Percentiles rank a stretch among this genome's conserved stretches.
phyloP scores from a whole-genome alignment of 2,797 vertebrate species.

The Stomatorhinus walkeri region DNA sequence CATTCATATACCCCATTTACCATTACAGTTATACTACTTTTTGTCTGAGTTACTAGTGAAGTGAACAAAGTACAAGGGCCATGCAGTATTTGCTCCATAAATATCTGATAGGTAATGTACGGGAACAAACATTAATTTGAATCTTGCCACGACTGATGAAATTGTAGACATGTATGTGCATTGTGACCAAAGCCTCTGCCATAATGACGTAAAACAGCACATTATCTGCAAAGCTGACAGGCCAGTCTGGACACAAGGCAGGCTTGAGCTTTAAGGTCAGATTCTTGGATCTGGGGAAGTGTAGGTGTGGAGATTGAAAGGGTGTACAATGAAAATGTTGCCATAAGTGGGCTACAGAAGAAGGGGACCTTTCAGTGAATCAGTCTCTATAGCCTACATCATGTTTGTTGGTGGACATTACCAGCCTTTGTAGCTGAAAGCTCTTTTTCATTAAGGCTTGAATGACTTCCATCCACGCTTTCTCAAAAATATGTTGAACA shows the following conservation, averaged over 20 bases:
- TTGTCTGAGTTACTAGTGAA: background rate
- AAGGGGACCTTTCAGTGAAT: constrained; percentile 44
- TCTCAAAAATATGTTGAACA: background rate
- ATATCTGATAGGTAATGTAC: background rate
- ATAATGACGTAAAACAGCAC: constrained; percentile 26
- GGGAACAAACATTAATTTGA: background rate
- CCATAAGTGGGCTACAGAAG: constrained; percentile 43
- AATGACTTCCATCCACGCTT: background rate
- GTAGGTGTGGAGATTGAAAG: constrained; percentile 54
- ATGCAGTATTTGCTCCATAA: background rate
- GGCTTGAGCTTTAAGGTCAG: constrained; percentile 50
- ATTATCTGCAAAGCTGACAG: constrained; percentile 31
- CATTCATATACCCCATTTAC: background rate
- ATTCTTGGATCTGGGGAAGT: constrained; percentile 39
- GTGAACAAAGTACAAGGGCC: background rate
- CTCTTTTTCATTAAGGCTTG: background rate
- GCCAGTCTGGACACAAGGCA: constrained; percentile 14
- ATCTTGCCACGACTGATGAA: background rate
- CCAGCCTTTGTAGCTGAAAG: constrained; percentile 2
- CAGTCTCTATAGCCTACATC: background rate
- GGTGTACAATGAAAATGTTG: constrained; percentile 37
- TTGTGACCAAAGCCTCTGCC: constrained; percentile 17
- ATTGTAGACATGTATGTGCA: background rate
- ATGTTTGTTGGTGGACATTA: background rate
- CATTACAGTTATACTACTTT: background rate